Evolutionary conservation across 2,797 vertebrate species (phyloP).

Genomic region (Pempheris klunzingeri): DNA sequence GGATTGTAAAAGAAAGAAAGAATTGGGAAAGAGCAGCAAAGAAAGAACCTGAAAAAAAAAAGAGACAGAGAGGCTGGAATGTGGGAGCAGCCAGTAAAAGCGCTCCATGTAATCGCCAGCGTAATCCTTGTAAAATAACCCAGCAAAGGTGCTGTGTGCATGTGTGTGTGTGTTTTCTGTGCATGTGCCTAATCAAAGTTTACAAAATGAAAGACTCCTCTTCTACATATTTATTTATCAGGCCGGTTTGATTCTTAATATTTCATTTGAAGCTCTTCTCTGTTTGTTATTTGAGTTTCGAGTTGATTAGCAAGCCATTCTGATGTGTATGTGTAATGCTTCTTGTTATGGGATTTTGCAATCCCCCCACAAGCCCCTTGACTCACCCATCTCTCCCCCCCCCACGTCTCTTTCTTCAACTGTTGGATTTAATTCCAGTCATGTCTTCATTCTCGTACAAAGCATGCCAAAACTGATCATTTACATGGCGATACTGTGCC

Average conservation of each 20-base stretch:
- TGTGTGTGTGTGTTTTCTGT: slow-evolving; percentile 30
- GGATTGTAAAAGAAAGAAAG: slow-evolving; percentile 54
- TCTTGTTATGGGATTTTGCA: slow-evolving; percentile 19
- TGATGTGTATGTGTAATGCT: slow-evolving; percentile 27
- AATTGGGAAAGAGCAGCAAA: slow-evolving; percentile 52
- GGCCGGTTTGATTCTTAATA: slow-evolving; percentile 14
- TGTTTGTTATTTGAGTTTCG: slow-evolving; percentile 21
- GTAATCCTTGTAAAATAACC: slow-evolving; percentile 82
- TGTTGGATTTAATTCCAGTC: slow-evolving; percentile 58
- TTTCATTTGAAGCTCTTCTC: slow-evolving; percentile 18
- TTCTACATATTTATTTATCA: slow-evolving; percentile 15
- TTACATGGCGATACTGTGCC: slow-evolving; percentile 43
- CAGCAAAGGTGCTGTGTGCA: slow-evolving; percentile 53
- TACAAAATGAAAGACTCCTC: slow-evolving; percentile 27
- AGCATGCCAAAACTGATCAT: slow-evolving; percentile 55
- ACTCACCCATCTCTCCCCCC: slow-evolving; percentile 9
- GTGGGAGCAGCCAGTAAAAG: slow-evolving; percentile 78
- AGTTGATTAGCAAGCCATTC: slow-evolving; percentile 32
- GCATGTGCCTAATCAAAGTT: slow-evolving; percentile 47
- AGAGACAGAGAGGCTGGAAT: slow-evolving; percentile 70
- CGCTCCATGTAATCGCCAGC: slow-evolving; percentile 72
- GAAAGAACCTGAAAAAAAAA: slow-evolving; percentile 43
- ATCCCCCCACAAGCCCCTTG: background rate
- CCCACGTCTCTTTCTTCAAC: slow-evolving; percentile 26
- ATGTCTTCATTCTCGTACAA: slow-evolving; percentile 41